Percentiles rank a stretch among this genome's conserved stretches.
Conservation (phyloP, 2,113 vertebrate genomes). For the Oryctolagus cuniculus region mOryCun1.1 NC_091441.1:110855001-110855500, state of each 20-base stretch:
- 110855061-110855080: not conserved
- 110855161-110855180: not conserved
- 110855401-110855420: not conserved
- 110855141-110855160: not conserved
- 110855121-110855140: not conserved
- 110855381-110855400: not conserved
- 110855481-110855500: not conserved
- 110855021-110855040: not conserved
- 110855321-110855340: not conserved
- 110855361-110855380: not conserved
- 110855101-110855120: not conserved
- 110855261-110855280: conserved; percentile 25
- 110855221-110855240: not conserved
- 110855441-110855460: not conserved
- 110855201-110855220: conserved; percentile 47
- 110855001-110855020: conserved; percentile 44
- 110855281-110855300: not conserved
- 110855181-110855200: not conserved
- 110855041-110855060: not conserved
- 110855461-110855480: not conserved
- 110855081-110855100: not conserved
- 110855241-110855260: conserved; percentile 48
- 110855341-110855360: not conserved
- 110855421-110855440: not conserved
- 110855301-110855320: not conserved